A percentile compares a stretch with the other conserved stretches of the same genome.
phyloP scores from a whole-genome alignment of 2,888 invertebrate genomes.

The Trypoxylon attenuatum region DNA sequence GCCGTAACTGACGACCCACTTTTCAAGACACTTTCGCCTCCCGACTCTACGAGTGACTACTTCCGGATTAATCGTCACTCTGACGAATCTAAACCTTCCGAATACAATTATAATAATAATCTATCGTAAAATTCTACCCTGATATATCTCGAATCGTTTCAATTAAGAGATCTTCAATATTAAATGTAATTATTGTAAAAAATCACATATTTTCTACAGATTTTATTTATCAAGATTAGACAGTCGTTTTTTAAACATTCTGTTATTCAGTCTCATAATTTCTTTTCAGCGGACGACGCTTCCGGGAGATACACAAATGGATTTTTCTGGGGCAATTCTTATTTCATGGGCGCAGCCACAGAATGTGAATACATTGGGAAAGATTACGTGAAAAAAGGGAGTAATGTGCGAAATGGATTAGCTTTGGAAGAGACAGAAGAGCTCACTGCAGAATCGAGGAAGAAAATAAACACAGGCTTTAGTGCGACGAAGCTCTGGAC shows the following conservation, averaged over 20 bases:
- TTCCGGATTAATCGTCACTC: slow-evolving; percentile 16
- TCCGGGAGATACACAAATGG: slow-evolving; percentile 72
- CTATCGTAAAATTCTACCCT: no score
- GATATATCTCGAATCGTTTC: no score
- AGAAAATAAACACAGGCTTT: slow-evolving; percentile 50
- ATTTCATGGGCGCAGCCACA: slow-evolving; percentile 71
- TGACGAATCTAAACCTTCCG: no score
- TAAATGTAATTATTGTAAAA: no score
- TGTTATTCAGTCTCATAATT: neutral
- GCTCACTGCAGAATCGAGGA: slow-evolving; percentile 60
- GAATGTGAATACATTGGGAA: slow-evolving; percentile 69
- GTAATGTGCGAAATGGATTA: slow-evolving; percentile 12
- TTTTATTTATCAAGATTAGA: neutral
- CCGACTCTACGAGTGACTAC: no score
- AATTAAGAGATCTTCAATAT: no score
- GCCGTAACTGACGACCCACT: slow-evolving; percentile 19
- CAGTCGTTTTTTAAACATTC: neutral
- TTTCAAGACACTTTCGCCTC: slow-evolving; percentile 30
- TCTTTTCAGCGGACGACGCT: slow-evolving; percentile 70
- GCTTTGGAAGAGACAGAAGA: slow-evolving; percentile 51
- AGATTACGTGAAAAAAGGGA: slow-evolving; percentile 20
- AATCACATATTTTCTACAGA: no score
- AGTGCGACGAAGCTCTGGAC: slow-evolving; percentile 41
- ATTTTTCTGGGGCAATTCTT: slow-evolving; percentile 73
- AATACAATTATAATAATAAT: no score